Evolutionary conservation across 1,140 invertebrate species (phyloP).

Genomic region (Drosophila suzukii): DNA sequence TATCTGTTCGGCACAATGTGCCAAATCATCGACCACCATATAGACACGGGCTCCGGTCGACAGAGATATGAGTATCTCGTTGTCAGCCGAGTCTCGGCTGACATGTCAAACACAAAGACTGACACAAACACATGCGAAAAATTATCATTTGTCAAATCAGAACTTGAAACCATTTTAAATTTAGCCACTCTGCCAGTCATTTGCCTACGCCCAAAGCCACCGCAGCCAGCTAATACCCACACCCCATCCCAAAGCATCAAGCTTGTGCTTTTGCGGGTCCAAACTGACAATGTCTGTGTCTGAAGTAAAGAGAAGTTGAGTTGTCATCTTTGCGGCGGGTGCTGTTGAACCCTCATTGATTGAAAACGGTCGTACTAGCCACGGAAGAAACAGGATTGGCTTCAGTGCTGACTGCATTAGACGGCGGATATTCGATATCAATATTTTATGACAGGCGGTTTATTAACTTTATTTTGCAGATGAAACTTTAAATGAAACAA

Average conservation of each 20-base stretch:
- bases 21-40: conserved; percentile 67
- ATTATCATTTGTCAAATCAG: conserved; percentile 82
- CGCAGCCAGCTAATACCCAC: conserved; percentile 15
- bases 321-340: conserved; percentile 68
- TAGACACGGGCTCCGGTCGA: conserved; percentile 22
- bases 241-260: conserved; percentile 3
- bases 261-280: conserved; percentile 61
- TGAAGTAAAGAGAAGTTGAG: conserved; percentile 76
- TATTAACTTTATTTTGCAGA: conserved; percentile 17
- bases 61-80: conserved; percentile 45
- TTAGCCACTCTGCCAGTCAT: conserved; percentile 70
- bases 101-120: conserved; percentile 74
- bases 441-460: conserved; percentile 37
- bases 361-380: conserved; percentile 55
- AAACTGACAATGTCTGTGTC: conserved; percentile 73
- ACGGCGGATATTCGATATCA: conserved; percentile 30
- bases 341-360: conserved; percentile 75
- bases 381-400: not conserved
- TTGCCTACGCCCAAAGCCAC: not conserved
- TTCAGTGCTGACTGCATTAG: not conserved
- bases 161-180: conserved; percentile 81
- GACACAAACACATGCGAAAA: conserved; percentile 61
- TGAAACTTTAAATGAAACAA: not conserved
- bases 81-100: conserved; percentile 35
- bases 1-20: conserved; percentile 70